A percentile compares a stretch with the other conserved stretches of the same genome.
phyloP scores from a whole-genome alignment of 2,888 invertebrate species.

The Eueremaeus valkanovi region DNA sequence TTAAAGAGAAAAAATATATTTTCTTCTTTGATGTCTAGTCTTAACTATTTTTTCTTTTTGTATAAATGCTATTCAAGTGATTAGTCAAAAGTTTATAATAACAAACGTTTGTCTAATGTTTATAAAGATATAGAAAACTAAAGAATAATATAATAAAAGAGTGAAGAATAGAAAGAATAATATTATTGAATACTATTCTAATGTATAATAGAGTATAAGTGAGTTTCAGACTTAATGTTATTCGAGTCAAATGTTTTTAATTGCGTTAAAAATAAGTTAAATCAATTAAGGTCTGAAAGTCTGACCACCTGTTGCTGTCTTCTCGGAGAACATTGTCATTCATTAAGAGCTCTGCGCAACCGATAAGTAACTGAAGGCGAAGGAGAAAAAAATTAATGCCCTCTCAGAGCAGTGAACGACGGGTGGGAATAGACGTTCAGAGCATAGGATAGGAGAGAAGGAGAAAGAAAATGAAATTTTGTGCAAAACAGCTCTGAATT shows the following conservation, averaged over 20 bases:
- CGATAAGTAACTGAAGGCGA: conserved; percentile 23
- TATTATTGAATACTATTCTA: too few species aligned
- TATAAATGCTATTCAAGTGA: too few species aligned
- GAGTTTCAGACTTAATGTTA: too few species aligned
- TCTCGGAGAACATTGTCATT: not conserved
- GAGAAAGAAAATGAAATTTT: conserved; percentile 7
- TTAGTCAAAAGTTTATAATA: not conserved
- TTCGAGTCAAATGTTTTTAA: conserved; percentile 9
- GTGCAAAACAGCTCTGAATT: not conserved
- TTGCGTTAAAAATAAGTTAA: not conserved
- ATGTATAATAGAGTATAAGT: too few species aligned
- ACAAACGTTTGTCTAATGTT: too few species aligned
- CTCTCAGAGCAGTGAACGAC: conserved; percentile 7
- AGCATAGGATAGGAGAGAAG: not conserved
- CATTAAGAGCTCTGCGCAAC: not conserved
- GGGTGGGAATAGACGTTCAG: conserved; percentile 9
- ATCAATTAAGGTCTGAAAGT: conserved; percentile 6
- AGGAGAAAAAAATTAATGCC: conserved; percentile 1
- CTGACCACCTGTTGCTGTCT: conserved; percentile 19
- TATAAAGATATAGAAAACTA: too few species aligned
- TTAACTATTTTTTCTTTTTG: too few species aligned
- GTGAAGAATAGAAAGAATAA: too few species aligned
- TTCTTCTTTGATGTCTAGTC: too few species aligned
- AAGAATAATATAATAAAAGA: too few species aligned
- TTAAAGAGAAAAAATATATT: not conserved